Evolutionary conservation across 35 echinoderm and acorn worm genomes (phyloP).

Genomic region (Patiria miniata): DNA sequence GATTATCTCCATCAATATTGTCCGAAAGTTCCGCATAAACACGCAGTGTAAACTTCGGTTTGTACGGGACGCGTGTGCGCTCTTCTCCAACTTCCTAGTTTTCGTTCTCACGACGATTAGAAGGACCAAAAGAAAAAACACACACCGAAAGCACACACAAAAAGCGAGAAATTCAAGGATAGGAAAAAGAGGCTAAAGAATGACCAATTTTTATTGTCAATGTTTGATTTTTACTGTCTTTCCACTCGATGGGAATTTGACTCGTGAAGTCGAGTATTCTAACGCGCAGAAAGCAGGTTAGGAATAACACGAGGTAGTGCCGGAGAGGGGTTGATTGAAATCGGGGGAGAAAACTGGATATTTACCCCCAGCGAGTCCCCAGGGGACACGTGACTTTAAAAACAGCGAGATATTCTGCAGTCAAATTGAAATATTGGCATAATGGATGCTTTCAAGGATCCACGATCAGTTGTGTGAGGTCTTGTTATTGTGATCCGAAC

Average conservation of each 20-base stretch:
- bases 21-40: slow-evolving; percentile 28
- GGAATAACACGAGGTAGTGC: neutral
- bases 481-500: too few species aligned
- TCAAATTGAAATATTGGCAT: too few species aligned
- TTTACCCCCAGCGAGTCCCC: too few species aligned
- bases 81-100: neutral
- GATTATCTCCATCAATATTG: slow-evolving; percentile 26
- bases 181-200: neutral
- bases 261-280: slow-evolving; percentile 22
- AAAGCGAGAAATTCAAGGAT: neutral
- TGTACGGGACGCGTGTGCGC: slow-evolving; percentile 6
- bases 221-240: slow-evolving; percentile 26
- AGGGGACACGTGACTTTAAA: too few species aligned
- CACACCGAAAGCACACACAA: too few species aligned
- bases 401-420: too few species aligned
- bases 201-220: neutral
- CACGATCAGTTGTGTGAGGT: too few species aligned
- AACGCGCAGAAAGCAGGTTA: neutral
- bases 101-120: too few species aligned
- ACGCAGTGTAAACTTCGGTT: slow-evolving; percentile 17
- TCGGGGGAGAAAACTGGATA: too few species aligned
- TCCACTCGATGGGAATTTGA: slow-evolving; percentile 22
- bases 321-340: too few species aligned
- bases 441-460: too few species aligned
- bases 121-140: too few species aligned